These are phyloP conservation scores for Lycaon pictus DNA, from an alignment of 2,113 vertebrate species.

Conservation along the genomic window DNA sequence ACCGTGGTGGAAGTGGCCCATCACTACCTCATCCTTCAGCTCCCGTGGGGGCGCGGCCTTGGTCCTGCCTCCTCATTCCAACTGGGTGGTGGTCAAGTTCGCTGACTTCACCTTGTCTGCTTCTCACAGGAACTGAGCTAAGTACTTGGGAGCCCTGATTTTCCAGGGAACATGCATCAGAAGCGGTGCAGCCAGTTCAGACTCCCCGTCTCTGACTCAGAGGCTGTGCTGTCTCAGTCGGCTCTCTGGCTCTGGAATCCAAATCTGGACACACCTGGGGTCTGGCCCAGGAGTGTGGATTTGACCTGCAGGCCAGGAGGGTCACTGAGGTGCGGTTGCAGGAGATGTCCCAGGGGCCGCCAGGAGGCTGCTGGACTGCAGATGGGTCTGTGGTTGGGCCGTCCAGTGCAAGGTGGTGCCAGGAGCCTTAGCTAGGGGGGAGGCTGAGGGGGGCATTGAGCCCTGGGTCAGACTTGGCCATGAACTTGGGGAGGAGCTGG, in stretches of 20 bases:
- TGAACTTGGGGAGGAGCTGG: not conserved
- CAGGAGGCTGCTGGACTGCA: not conserved
- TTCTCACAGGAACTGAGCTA: not conserved
- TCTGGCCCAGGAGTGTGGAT: not conserved
- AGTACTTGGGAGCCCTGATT: not conserved
- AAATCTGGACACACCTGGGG: not conserved
- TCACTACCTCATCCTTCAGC: not conserved
- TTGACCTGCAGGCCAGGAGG: not conserved
- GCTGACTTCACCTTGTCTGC: not conserved
- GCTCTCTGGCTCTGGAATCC: not conserved
- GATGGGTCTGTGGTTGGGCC: not conserved
- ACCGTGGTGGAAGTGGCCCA: not conserved
- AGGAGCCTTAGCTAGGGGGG: not conserved
- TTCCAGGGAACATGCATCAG: not conserved
- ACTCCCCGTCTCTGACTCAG: not conserved
- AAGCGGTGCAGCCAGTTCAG: not conserved
- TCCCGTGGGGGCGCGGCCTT: not conserved
- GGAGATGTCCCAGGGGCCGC: not conserved
- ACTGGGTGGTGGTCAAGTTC: not conserved
- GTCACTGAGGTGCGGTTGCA: not conserved
- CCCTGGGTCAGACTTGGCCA: not conserved
- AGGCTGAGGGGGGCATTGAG: not conserved
- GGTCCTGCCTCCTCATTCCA: not conserved
- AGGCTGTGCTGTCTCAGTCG: fast-evolving
- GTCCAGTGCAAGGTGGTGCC: not conserved